Conservation (phyloP, 2,888 invertebrate genomes). For the Hypomecis atomaria region DNA sequence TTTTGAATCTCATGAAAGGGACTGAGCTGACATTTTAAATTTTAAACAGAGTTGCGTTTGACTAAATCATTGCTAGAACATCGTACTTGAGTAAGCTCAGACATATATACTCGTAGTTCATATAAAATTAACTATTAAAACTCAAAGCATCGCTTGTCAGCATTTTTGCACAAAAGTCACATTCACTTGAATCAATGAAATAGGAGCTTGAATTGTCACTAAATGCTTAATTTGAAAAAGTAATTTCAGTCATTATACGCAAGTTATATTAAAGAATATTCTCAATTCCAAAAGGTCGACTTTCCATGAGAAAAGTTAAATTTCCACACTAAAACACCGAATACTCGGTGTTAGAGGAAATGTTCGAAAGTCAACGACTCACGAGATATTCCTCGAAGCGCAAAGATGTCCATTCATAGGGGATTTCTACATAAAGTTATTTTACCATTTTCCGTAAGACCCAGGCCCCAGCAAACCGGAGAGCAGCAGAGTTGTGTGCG, state of each 20-base stretch:
- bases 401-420: constrained; percentile 31
- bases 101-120: background rate
- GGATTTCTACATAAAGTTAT: constrained; percentile 34
- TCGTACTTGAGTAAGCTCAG: too few relatives aligned
- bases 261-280: background rate
- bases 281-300: constrained; percentile 3
- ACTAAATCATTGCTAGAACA: too few relatives aligned
- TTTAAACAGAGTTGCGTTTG: too few relatives aligned
- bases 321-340: constrained; percentile 15
- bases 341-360: constrained; percentile 16
- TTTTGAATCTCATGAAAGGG: too few relatives aligned
- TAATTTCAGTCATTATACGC: too few relatives aligned
- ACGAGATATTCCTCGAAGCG: constrained; percentile 29
- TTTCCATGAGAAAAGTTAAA: constrained; percentile 10
- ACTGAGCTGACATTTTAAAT: too few relatives aligned
- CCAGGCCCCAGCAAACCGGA: too few relatives aligned
- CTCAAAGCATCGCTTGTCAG: background rate
- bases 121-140: background rate
- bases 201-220: too few relatives aligned
- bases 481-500: too few relatives aligned
- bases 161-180: background rate
- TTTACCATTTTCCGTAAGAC: constrained; percentile 20
- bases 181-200: too few relatives aligned
- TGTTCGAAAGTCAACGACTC: constrained; percentile 23
- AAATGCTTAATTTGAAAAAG: too few relatives aligned